Evolutionary conservation across 2,888 invertebrate species (phyloP), one percentile per base, ranked within the genome.

Genomic region (Tachina grossa): DNA sequence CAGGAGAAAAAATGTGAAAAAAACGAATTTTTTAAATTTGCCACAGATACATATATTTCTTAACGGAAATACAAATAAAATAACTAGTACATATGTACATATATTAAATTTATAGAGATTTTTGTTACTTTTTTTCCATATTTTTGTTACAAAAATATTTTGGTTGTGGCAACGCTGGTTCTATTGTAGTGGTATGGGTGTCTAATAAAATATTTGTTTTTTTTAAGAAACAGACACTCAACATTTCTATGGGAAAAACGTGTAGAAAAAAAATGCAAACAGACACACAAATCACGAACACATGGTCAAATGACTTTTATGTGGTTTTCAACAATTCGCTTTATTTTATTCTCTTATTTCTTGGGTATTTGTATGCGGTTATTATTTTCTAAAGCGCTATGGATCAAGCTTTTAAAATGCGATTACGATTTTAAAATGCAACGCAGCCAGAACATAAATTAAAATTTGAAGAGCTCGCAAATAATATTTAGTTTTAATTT

Each of bases 251-350:
- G 9, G 31, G 4, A 57, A 39, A 77, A 47, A 66, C 19, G 16
- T 19, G 1, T 9, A 61, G 13, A 59, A 45, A 45, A 63, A 77
- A 61, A 69, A 57, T n/a, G 4, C 13, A 63, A 69, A 79, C 51
- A 75, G 51, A 84, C 69, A 69, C 65, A 81, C 59, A 77, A 63
- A 43, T 84, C 84, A 89, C 88, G 88, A 77, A 77, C 88, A 79
- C 77, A 72, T 88, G 89, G 89, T 90, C 89, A 90, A 91, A 91
- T 90, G 89, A 90, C 89, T 90, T 90, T 90, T 89, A 88, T 90
- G 90, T 87, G 90, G 90, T 82, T 90, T 90, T 89, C 87, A 88
- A 87, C 87, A 87, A 88, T 87, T 87, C 19, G 69, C 51, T 75
- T 41, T 43, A n/a, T 55, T 19, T 80, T 19, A 10, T 31, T 68